These are phyloP conservation scores for Chloebia gouldiae DNA, from an alignment of 2,113 vertebrate genomes.

Conservation along the genomic window DNA sequence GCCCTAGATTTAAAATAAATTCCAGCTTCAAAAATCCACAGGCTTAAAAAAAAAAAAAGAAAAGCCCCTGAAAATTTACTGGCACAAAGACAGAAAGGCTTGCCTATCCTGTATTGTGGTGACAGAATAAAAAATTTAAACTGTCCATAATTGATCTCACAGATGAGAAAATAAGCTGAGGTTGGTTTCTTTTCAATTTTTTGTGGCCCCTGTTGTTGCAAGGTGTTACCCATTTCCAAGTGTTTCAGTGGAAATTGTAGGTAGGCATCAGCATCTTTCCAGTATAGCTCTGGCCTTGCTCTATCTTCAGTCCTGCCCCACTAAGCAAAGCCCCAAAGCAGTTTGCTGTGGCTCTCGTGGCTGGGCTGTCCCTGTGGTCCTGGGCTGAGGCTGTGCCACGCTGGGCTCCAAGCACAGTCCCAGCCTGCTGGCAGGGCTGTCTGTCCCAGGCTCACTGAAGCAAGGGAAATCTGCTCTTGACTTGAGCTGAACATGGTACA, in stretches of 20 bases:
- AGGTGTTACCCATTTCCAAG: background rate
- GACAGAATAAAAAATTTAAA: background rate
- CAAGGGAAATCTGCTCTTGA: background rate
- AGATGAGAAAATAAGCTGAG: background rate
- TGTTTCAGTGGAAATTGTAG: background rate
- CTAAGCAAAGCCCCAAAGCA: background rate
- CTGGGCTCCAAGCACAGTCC: background rate
- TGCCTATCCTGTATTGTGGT: background rate
- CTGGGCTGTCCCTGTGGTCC: background rate
- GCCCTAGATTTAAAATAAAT: background rate
- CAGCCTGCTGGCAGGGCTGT: accelerated
- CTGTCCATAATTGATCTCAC: background rate
- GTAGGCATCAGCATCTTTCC: background rate
- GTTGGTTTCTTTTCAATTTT: background rate
- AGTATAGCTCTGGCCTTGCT: background rate
- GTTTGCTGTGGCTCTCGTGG: background rate
- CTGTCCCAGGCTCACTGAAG: background rate
- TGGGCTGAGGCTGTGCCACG: background rate
- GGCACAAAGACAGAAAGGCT: background rate
- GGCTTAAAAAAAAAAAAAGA: background rate
- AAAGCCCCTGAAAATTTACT: background rate
- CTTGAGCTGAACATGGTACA: background rate
- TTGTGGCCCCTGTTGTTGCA: background rate
- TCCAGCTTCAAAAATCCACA: background rate
- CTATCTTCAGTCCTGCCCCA: background rate